Evolutionary conservation across 1,140 invertebrate genomes (phyloP).

Genomic region (Mesaphorura yosii): DNA sequence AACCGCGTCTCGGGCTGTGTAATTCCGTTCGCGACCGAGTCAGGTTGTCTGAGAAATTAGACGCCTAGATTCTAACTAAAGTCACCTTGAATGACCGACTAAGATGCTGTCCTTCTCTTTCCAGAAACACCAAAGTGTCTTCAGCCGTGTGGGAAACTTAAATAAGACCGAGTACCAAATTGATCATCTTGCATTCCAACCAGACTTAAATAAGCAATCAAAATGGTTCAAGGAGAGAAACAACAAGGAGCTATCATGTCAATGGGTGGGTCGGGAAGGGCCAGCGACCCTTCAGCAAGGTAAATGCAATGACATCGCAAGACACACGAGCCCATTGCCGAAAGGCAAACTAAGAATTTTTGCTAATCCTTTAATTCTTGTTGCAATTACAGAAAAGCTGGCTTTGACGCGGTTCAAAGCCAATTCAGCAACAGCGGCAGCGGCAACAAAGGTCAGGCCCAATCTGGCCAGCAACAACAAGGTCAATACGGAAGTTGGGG

Average conservation of each 20-base stretch:
- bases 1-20: too few species aligned
- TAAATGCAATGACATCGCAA: conserved; percentile 6
- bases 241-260: conserved; percentile 10
- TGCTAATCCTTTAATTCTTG: conserved; percentile 12
- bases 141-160: neutral
- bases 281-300: conserved; percentile 8
- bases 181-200: neutral
- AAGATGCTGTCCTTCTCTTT: neutral
- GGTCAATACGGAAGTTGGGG: conserved; percentile 54
- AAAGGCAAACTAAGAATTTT: neutral
- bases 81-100: neutral
- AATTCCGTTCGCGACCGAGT: neutral
- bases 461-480: conserved; percentile 37
- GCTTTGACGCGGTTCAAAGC: conserved; percentile 33
- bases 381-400: conserved; percentile 38
- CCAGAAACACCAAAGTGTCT: neutral
- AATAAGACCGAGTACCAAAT: neutral
- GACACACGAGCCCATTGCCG: neutral
- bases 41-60: neutral
- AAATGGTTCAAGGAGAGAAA: conserved; percentile 32
- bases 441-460: too few species aligned
- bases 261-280: conserved; percentile 1
- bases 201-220: conserved; percentile 15
- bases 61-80: neutral
- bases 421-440: conserved; percentile 21